These are phyloP conservation scores for Himantopus leucocephalus DNA, from an alignment of 2,113 vertebrate genomes.

Conservation along the genomic window DNA sequence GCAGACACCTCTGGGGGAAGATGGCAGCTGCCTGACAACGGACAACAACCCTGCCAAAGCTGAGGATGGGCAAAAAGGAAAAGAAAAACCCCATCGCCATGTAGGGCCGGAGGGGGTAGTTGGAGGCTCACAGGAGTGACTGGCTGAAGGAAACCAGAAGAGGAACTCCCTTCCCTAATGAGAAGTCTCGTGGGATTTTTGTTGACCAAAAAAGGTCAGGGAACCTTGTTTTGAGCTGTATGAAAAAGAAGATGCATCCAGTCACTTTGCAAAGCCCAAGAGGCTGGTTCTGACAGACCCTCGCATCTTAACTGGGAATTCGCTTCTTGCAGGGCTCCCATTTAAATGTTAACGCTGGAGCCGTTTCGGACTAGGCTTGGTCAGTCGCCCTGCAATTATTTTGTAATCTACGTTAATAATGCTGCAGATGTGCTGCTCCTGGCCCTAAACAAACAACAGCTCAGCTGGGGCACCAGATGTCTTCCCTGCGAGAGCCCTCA, in stretches of 20 bases:
- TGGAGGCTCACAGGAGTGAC: neutral
- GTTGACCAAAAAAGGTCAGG: neutral
- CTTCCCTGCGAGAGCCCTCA: neutral
- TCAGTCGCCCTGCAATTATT: neutral
- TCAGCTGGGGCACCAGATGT: conserved; percentile 37
- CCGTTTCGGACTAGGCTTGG: neutral
- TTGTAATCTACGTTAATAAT: neutral
- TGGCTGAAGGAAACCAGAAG: neutral
- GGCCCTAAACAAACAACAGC: neutral
- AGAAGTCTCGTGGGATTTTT: neutral
- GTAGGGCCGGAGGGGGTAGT: neutral
- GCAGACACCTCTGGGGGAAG: neutral
- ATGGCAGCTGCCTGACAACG: neutral
- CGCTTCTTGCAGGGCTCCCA: neutral
- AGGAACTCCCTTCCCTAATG: neutral
- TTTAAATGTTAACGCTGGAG: fast-evolving
- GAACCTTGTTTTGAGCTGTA: neutral
- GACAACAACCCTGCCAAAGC: neutral
- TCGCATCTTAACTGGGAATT: neutral
- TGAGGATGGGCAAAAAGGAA: neutral
- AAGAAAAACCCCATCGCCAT: neutral
- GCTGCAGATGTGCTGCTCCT: conserved; percentile 5
- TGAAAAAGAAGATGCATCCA: neutral
- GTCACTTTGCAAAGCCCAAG: neutral
- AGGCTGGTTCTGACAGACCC: neutral